A percentile compares a stretch with the other conserved stretches of the same genome.
Conservation (phyloP, 2,113 vertebrate genomes). For the Xenopus tropicalis region DNA sequence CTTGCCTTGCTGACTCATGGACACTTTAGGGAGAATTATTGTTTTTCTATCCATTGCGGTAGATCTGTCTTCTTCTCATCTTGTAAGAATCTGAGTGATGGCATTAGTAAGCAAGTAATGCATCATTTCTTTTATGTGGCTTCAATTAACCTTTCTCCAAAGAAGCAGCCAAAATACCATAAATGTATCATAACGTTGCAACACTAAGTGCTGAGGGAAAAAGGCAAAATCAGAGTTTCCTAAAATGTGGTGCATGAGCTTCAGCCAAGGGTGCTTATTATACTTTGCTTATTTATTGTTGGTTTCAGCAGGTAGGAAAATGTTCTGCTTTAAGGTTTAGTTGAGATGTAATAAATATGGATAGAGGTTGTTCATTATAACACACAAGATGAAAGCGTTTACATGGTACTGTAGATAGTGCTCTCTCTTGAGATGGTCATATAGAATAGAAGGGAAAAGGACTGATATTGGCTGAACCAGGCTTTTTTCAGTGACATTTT, state of each 20-base stretch:
- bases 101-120: conserved; percentile 2
- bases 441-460: too few relatives aligned
- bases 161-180: background rate
- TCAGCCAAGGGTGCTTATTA: too few relatives aligned
- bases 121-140: conserved; percentile 4
- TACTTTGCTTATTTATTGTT: too few relatives aligned
- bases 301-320: too few relatives aligned
- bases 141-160: background rate
- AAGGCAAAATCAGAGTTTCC: background rate
- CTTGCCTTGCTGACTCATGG: background rate
- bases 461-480: too few relatives aligned
- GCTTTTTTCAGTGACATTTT: too few relatives aligned
- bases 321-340: too few relatives aligned
- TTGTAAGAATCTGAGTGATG: background rate
- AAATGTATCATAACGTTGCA: background rate
- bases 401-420: too few relatives aligned
- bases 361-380: too few relatives aligned
- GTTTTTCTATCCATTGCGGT: background rate
- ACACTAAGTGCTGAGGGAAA: background rate
- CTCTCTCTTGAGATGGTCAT: too few relatives aligned
- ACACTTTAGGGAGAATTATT: background rate
- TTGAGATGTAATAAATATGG: too few relatives aligned
- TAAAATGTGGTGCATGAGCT: background rate
- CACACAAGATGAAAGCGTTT: too few relatives aligned
- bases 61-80: background rate